These are phyloP conservation scores for Nomada goodeniana DNA, from an alignment of 2,888 invertebrate species.

Conservation along the genomic window DNA sequence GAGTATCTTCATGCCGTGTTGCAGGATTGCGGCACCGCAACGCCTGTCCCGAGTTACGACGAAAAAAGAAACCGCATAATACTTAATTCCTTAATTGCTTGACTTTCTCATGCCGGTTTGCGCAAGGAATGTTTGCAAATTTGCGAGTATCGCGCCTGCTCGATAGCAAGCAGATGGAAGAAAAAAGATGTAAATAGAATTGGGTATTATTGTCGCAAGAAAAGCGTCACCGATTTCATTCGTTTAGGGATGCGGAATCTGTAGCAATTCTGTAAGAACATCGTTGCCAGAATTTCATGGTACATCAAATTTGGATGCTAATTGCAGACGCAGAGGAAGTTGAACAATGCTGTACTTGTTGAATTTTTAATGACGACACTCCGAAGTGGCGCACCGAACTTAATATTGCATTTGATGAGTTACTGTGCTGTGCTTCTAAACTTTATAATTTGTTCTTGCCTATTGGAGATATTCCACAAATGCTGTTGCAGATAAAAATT, in stretches of 20 bases:
- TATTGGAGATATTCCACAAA: neutral
- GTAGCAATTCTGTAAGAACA: neutral
- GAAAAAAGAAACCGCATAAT: neutral
- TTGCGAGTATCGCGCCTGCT: no score
- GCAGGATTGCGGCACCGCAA: neutral
- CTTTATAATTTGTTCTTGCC: neutral
- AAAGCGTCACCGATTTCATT: no score
- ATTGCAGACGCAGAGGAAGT: neutral
- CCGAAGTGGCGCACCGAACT: neutral
- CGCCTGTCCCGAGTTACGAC: neutral
- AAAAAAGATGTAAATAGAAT: no score
- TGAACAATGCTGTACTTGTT: neutral
- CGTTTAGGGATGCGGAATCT: no score
- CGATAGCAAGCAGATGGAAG: no score
- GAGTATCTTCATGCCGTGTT: neutral
- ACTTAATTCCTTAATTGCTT: neutral
- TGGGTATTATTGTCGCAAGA: no score
- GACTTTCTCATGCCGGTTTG: neutral
- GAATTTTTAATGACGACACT: conserved; percentile 11
- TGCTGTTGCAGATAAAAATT: no score
- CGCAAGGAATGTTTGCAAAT: neutral
- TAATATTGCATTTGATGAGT: conserved; percentile 2
- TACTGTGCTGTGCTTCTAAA: neutral
- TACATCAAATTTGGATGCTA: conserved; percentile 14
- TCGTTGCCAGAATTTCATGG: neutral